Evolutionary conservation across 2,888 invertebrate genomes (phyloP), one percentile per base, ranked within the genome.

Genomic region (Catocala sponsa): DNA sequence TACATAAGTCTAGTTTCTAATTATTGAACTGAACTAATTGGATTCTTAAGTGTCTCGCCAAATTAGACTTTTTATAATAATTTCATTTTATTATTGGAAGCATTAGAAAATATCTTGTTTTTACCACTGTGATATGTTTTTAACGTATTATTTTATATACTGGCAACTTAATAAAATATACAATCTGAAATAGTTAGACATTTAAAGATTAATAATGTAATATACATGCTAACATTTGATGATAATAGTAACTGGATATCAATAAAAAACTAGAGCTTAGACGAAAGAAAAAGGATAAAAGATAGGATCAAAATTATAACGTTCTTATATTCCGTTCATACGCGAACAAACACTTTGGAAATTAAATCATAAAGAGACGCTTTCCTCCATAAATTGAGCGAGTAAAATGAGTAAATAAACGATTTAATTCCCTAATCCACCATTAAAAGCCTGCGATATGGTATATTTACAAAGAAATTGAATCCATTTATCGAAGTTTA

Each of bases 401-500:
- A 7, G 52, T 64, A 65, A 55, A 44, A 47, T 64, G 6, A 59
- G 44, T 43, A 77, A 69, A 73, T 68, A 65, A 48, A 61, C 10
- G 38, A 59, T 58, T 54, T 55, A 55, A 68, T 65, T 69, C 65
- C 67, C 55, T 69, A 68, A 73, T 69, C 68, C 63, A 63, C 67
- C 74, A 65, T 78, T 78, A 75, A 81, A 81, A 79, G 73, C 82
- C 76, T 66, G 72, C 59, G 59, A 82, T 76, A 77, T 81, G 80
- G 70, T 57, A 63, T 64, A 72, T 72, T 74, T 76, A 69, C 76
- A 85, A 86, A 86, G 79, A 85, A 84, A 76, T 79, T 86, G 81
- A 83, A 81, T 82, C 79, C 70, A 81, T 85, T 80, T 87, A 88
- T 85, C 82, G 78, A 69, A 88, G 85, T 91, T 91, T 88, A 82